Evolutionary conservation across 2,888 invertebrate genomes (phyloP).

Genomic region (Ommatoiulus sabulosus): DNA sequence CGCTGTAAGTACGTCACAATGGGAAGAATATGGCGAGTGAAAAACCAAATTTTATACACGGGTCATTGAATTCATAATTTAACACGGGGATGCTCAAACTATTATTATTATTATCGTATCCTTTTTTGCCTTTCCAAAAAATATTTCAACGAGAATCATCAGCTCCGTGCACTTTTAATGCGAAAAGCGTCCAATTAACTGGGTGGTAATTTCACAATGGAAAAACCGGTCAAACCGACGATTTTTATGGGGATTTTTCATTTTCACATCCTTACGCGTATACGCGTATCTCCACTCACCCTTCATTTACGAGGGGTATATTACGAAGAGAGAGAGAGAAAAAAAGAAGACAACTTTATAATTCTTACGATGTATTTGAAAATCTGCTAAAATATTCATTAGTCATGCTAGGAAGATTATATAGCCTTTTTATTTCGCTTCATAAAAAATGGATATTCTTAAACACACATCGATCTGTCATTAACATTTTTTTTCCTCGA

Average conservation of each 20-base stretch:
- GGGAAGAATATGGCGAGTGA: slow-evolving; percentile 7
- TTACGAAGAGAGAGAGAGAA: background rate
- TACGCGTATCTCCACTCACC: background rate
- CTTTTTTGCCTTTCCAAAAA: slow-evolving; percentile 22
- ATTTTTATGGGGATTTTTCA: slow-evolving; percentile 36
- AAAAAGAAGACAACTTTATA: slow-evolving; percentile 23
- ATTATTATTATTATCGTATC: slow-evolving; percentile 27
- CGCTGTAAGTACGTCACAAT: background rate
- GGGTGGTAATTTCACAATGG: slow-evolving; percentile 40
- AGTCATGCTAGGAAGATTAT: slow-evolving; percentile 40
- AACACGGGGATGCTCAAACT: slow-evolving; percentile 39
- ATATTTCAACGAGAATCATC: slow-evolving; percentile 32
- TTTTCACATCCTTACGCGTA: slow-evolving; percentile 13
- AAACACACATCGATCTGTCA: slow-evolving; percentile 43
- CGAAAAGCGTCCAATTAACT: slow-evolving; percentile 40
- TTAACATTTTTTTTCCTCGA: slow-evolving; percentile 4
- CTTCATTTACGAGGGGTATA: slow-evolving; percentile 32
- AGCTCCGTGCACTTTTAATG: slow-evolving; percentile 23
- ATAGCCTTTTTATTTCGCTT: slow-evolving; percentile 31
- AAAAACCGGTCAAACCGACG: slow-evolving; percentile 40
- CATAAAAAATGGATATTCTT: slow-evolving; percentile 43
- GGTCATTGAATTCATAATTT: slow-evolving; percentile 40
- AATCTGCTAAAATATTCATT: slow-evolving; percentile 43
- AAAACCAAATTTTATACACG: slow-evolving; percentile 16
- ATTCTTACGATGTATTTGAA: slow-evolving; percentile 36